phyloP scores from a whole-genome alignment of 2,888 invertebrate genomes.

The Tipula unca region DNA sequence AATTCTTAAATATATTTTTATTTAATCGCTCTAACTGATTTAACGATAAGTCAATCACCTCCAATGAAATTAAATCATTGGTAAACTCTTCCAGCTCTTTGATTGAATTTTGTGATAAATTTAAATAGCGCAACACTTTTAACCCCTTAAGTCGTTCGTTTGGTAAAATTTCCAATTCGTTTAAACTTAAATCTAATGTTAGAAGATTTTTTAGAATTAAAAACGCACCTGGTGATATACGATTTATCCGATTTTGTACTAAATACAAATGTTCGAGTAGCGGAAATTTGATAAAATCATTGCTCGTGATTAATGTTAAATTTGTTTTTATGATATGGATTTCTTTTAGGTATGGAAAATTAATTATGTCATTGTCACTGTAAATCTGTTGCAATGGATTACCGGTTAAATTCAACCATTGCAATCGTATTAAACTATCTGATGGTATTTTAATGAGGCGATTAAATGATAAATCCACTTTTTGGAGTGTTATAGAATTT shows the following conservation, averaged over 20 bases:
- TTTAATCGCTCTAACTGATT: slow-evolving; percentile 72
- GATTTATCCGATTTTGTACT: slow-evolving; percentile 62
- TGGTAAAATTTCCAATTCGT: slow-evolving; percentile 73
- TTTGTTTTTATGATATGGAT: slow-evolving; percentile 72
- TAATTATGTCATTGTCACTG: slow-evolving; percentile 56
- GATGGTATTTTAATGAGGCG: slow-evolving; percentile 67
- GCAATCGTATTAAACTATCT: slow-evolving; percentile 60
- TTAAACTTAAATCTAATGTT: slow-evolving; percentile 71
- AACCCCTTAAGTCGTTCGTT: slow-evolving; percentile 77
- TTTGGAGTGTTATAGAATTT: slow-evolving; percentile 59
- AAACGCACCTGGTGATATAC: slow-evolving; percentile 79
- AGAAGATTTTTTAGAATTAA: slow-evolving; percentile 65
- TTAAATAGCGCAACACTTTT: slow-evolving; percentile 60
- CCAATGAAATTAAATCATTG: slow-evolving; percentile 63
- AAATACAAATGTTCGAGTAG: slow-evolving; percentile 66
- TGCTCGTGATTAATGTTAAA: slow-evolving; percentile 70
- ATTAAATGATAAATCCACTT: slow-evolving; percentile 71
- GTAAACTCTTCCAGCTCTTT: slow-evolving; percentile 76
- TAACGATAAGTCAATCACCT: slow-evolving; percentile 71
- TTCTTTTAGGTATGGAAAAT: slow-evolving; percentile 72
- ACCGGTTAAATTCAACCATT: slow-evolving; percentile 71
- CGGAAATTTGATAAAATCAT: slow-evolving; percentile 78
- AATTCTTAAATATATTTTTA: slow-evolving; percentile 65
- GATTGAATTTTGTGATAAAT: slow-evolving; percentile 75
- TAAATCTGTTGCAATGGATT: slow-evolving; percentile 72